These are phyloP conservation scores for Spea multiplicata DNA, from an alignment of 2,113 vertebrate species.

Conservation along the genomic window DNA sequence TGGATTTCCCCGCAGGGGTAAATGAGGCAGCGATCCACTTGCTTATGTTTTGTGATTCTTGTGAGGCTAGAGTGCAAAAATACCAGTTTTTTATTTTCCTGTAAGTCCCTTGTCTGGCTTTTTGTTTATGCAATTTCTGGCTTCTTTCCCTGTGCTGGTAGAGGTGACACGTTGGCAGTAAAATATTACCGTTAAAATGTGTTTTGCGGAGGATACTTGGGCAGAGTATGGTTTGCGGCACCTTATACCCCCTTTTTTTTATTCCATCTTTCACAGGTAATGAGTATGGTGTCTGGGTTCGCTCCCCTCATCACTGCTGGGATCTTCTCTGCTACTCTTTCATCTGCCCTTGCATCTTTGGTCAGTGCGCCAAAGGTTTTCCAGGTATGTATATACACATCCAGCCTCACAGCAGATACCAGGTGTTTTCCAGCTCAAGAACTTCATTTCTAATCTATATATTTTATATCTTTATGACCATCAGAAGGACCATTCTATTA, in stretches of 20 bases:
- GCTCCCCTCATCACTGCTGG: slow-evolving; percentile 92
- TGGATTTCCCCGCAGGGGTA: background rate
- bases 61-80: background rate
- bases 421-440: too few relatives aligned
- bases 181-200: too few relatives aligned
- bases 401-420: too few relatives aligned
- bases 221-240: too few relatives aligned
- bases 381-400: slow-evolving; percentile 71
- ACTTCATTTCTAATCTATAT: too few relatives aligned
- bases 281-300: slow-evolving; percentile 94
- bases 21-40: background rate
- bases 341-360: slow-evolving; percentile 94
- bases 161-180: too few relatives aligned
- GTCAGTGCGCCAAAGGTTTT: slow-evolving; percentile 98
- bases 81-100: background rate
- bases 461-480: too few relatives aligned
- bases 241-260: background rate
- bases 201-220: too few relatives aligned
- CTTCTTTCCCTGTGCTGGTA: too few relatives aligned
- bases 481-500: too few relatives aligned
- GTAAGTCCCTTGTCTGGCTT: background rate
- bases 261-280: slow-evolving; percentile 70
- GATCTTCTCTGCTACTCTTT: slow-evolving; percentile 95
- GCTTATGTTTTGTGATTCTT: background rate
- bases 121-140: too few relatives aligned